phyloP scores from a whole-genome alignment of 2,113 vertebrate species.

The Zosterops pallidus region DNA sequence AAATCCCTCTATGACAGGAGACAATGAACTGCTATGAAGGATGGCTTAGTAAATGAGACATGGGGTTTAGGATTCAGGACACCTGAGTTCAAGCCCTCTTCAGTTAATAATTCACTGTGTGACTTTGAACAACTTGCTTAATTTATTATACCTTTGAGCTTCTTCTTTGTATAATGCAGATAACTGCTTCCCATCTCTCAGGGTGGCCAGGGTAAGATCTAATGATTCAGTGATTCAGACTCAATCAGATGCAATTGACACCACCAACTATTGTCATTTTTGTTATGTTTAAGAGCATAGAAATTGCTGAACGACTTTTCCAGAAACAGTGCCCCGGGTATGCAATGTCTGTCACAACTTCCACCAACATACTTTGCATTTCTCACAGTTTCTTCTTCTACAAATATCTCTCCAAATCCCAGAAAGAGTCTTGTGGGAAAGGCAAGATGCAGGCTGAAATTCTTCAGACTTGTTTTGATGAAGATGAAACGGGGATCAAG shows the following conservation, averaged over 20 bases:
- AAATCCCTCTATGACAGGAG: neutral
- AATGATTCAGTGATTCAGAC: neutral
- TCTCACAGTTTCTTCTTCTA: neutral
- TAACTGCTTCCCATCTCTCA: neutral
- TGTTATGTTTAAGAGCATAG: neutral
- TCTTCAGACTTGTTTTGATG: neutral
- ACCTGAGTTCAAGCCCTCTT: conserved; percentile 38
- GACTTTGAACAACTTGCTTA: conserved; percentile 21
- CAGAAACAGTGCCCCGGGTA: neutral
- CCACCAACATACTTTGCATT: neutral
- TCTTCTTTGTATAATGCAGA: conserved; percentile 4
- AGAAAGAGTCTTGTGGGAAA: neutral
- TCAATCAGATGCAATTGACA: neutral
- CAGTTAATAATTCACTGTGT: conserved; percentile 43
- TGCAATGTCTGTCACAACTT: neutral
- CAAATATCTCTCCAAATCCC: neutral
- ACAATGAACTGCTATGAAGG: conserved; percentile 16
- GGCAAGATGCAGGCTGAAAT: neutral
- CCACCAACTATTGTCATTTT: neutral
- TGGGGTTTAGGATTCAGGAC: neutral
- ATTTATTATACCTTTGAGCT: conserved; percentile 26
- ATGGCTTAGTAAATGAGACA: conserved; percentile 4
- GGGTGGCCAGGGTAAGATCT: neutral
- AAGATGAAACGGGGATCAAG: neutral
- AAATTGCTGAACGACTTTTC: neutral